Evolutionary conservation across 2,113 vertebrate genomes (phyloP).

Genomic region (Marmota flaviventris): DNA sequence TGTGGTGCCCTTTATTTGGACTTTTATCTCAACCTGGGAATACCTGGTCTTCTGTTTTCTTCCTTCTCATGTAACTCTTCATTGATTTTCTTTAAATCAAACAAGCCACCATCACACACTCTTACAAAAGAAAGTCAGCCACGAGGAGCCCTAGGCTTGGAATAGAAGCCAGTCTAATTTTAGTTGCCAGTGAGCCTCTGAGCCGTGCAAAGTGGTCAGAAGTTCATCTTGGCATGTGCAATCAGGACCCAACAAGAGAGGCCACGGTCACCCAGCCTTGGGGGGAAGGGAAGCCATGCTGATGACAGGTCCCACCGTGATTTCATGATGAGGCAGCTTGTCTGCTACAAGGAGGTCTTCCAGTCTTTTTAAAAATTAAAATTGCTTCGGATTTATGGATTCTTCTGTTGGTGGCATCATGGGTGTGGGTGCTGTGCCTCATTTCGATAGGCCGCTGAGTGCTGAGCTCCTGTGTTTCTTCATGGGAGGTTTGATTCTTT

Average conservation of each 20-base stretch:
- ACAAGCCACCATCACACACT: constrained; percentile 68
- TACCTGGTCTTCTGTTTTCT: constrained; percentile 67
- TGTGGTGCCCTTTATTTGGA: constrained; percentile 76
- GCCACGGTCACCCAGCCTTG: not conserved
- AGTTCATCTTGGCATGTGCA: not conserved
- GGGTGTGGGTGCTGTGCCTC: not conserved
- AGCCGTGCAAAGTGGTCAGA: constrained; percentile 49
- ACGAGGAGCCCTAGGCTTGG: constrained; percentile 72
- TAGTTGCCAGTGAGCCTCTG: constrained; percentile 47
- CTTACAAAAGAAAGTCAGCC: constrained; percentile 67
- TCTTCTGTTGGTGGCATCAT: not conserved
- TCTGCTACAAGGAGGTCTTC: constrained; percentile 16
- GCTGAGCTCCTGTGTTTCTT: not conserved
- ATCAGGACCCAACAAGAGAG: not conserved
- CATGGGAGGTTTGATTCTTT: not conserved
- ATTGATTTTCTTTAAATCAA: constrained; percentile 78
- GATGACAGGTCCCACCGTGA: not conserved
- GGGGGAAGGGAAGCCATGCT: accelerated
- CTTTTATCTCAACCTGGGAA: constrained; percentile 82
- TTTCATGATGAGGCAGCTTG: not conserved
- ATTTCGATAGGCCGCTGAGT: not conserved
- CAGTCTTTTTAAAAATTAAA: constrained; percentile 12
- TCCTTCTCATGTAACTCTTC: constrained; percentile 61
- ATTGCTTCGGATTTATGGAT: not conserved
- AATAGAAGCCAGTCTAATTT: constrained; percentile 78